Conservation (phyloP, 64 coral and sea anemone species). For the Stichodactyla helianthus region DNA sequence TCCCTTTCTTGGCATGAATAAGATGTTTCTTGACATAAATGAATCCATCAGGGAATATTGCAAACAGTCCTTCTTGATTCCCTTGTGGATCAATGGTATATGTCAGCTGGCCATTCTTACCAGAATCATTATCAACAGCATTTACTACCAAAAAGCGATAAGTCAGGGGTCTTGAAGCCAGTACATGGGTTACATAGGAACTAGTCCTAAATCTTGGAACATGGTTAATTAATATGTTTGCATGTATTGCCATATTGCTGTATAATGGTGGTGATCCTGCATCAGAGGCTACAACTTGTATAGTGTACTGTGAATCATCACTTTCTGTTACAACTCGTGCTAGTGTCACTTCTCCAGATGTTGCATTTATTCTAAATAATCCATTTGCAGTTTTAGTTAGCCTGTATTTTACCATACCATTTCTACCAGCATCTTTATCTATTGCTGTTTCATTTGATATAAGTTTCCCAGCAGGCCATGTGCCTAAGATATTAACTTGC, state of each 20-base stretch:
- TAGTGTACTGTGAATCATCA: conserved; percentile 43
- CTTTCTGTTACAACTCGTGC: conserved; percentile 33
- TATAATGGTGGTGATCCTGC: conserved; percentile 59
- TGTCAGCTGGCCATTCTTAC: conserved; percentile 59
- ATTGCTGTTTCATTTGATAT: conserved; percentile 49
- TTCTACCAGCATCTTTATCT: conserved; percentile 63
- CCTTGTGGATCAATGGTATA: conserved; percentile 50
- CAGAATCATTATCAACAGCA: conserved; percentile 68
- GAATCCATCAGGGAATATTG: conserved; percentile 67
- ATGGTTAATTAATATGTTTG: conserved; percentile 64
- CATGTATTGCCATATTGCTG: conserved; percentile 42
- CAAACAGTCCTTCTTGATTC: conserved; percentile 68
- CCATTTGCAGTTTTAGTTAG: conserved; percentile 61
- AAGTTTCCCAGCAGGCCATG: conserved; percentile 36
- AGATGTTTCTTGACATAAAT: conserved; percentile 68
- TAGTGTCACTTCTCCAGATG: conserved; percentile 67
- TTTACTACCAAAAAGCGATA: conserved; percentile 53
- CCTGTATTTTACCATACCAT: conserved; percentile 74
- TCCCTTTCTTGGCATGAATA: conserved; percentile 36
- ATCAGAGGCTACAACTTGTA: conserved; percentile 69
- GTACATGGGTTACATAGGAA: conserved; percentile 52
- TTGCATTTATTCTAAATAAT: conserved; percentile 62
- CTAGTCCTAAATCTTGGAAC: conserved; percentile 49
- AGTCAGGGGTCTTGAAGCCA: conserved; percentile 52
- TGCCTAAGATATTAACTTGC: conserved; percentile 65